Conservation (phyloP, 2,113 vertebrate species). For the Cyprinus carpio region DNA sequence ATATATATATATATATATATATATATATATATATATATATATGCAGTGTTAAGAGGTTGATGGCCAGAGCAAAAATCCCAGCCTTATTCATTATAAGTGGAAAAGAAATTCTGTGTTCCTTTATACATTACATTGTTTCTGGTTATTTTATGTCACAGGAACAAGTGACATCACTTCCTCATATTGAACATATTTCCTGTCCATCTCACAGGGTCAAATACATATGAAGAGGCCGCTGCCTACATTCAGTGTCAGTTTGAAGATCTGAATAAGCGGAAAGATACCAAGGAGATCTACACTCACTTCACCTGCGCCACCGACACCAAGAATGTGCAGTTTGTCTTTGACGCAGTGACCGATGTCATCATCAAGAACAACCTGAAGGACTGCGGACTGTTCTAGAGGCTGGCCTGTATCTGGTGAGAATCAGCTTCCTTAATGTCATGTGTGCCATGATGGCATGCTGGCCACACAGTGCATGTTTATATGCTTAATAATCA, state of each 20-base stretch:
- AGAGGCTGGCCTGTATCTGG: slow-evolving; percentile 59
- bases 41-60: neutral
- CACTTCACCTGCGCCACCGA: slow-evolving; percentile 99
- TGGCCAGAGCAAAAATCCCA: neutral
- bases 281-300: slow-evolving; percentile 98
- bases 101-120: neutral
- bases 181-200: neutral
- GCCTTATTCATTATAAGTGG: neutral
- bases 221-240: slow-evolving; percentile 95
- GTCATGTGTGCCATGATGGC: neutral
- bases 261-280: slow-evolving; percentile 97
- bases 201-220: slow-evolving; percentile 85
- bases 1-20: no score
- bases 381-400: slow-evolving; percentile 98
- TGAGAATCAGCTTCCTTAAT: slow-evolving; percentile 52
- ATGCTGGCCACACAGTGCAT: neutral
- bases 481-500: neutral
- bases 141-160: no score
- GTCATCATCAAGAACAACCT: slow-evolving; percentile 99
- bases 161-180: no score
- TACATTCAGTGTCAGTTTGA: slow-evolving; percentile 98
- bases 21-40: no score
- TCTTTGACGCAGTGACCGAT: slow-evolving; percentile 97
- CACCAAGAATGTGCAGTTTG: slow-evolving; percentile 99
- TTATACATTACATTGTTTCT: no score